Evolutionary conservation across 2,113 vertebrate genomes (phyloP).

Genomic region (Saimiri boliviensis): DNA sequence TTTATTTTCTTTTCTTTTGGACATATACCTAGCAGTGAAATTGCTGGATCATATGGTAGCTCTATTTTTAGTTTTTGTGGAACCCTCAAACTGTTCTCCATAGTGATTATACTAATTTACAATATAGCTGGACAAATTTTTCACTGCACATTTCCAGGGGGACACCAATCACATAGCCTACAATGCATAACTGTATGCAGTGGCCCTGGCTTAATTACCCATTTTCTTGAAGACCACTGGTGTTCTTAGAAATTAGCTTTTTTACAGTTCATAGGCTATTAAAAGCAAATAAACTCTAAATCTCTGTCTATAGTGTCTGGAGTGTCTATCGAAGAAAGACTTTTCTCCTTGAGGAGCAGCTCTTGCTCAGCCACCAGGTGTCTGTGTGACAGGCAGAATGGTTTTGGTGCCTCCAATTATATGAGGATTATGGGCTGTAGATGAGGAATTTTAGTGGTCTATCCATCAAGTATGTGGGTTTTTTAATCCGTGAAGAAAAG

Average conservation of each 20-base stretch:
- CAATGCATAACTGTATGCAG: background rate
- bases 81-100: no score
- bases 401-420: background rate
- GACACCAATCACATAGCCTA: background rate
- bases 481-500: slow-evolving; percentile 10
- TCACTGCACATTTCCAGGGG: background rate
- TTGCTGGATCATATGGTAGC: no score
- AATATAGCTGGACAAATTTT: background rate
- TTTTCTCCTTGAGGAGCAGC: background rate
- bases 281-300: background rate
- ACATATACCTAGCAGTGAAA: no score
- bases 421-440: background rate
- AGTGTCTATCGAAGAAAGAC: background rate
- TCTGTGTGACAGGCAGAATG: background rate
- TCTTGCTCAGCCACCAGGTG: background rate
- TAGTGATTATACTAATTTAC: no score
- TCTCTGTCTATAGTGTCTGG: background rate
- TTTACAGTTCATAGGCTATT: background rate
- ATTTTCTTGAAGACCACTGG: background rate
- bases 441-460: background rate
- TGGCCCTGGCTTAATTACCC: background rate
- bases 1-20: no score
- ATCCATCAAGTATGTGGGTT: background rate
- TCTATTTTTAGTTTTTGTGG: no score
- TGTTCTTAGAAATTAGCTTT: slow-evolving; percentile 15